These are phyloP conservation scores for Ceratitis capitata DNA, from an alignment of 1,140 invertebrate species.

Conservation along the genomic window DNA sequence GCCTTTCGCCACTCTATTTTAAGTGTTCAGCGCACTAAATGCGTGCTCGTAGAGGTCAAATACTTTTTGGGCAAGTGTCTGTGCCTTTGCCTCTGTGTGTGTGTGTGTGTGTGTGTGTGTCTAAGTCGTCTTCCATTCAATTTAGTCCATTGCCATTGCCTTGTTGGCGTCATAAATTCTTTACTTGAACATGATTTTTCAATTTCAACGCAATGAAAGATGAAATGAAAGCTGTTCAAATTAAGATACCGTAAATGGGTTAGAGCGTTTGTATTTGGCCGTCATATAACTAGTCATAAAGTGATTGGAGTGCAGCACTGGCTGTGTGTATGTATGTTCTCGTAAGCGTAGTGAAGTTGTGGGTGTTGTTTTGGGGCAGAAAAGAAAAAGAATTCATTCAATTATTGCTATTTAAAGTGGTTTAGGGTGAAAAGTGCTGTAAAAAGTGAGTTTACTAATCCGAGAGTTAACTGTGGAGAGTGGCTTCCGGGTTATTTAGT, in stretches of 20 bases:
- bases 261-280: neutral
- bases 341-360: too few relatives aligned
- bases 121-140: too few relatives aligned
- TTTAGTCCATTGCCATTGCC: neutral
- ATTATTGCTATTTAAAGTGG: neutral
- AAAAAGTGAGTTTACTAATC: too few relatives aligned
- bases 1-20: conserved; percentile 15
- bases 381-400: neutral
- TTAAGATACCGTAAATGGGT: neutral
- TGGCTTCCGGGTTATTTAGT: too few relatives aligned
- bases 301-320: neutral
- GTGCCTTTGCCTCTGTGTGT: too few relatives aligned
- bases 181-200: conserved; percentile 24
- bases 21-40: neutral
- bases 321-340: too few relatives aligned
- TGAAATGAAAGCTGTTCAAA: neutral
- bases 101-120: too few relatives aligned
- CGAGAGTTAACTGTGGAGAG: too few relatives aligned
- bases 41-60: neutral
- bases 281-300: neutral
- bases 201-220: conserved; percentile 14
- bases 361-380: neutral
- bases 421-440: neutral
- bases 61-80: neutral
- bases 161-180: conserved; percentile 8